phyloP scores from a whole-genome alignment of 1,140 invertebrate species.

The Grapholita molesta region DNA sequence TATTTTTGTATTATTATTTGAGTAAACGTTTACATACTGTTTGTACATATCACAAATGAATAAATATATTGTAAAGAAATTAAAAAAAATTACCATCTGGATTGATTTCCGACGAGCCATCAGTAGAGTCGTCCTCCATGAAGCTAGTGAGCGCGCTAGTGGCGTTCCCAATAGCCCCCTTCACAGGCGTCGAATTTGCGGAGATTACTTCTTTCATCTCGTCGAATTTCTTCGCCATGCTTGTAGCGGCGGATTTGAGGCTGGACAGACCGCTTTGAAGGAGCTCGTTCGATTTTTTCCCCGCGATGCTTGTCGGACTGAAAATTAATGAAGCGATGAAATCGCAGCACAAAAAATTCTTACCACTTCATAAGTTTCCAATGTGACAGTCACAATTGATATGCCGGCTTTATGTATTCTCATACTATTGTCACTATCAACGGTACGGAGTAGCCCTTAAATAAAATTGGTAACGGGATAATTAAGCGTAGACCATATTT shows the following conservation, averaged over 20 bases:
- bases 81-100: conserved; percentile 70
- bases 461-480: too few species aligned
- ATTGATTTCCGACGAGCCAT: conserved; percentile 71
- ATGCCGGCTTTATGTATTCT: too few species aligned
- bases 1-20: too few species aligned
- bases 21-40: too few species aligned
- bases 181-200: conserved; percentile 90
- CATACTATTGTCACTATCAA: too few species aligned
- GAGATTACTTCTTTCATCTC: conserved; percentile 96
- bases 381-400: too few species aligned
- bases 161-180: conserved; percentile 76
- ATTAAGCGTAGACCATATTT: too few species aligned
- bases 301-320: conserved; percentile 88
- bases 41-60: too few species aligned
- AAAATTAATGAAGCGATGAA: conserved; percentile 42
- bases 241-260: conserved; percentile 91
- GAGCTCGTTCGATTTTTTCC: conserved; percentile 93
- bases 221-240: conserved; percentile 92
- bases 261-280: conserved; percentile 91
- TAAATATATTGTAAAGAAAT: too few species aligned
- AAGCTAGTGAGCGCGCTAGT: conserved; percentile 61
- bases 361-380: too few species aligned
- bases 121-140: conserved; percentile 65
- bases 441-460: too few species aligned
- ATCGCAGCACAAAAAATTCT: too few species aligned